Evolutionary conservation across 92 coral and sea anemone species (phyloP).

Genomic region (Muricea muricata): DNA sequence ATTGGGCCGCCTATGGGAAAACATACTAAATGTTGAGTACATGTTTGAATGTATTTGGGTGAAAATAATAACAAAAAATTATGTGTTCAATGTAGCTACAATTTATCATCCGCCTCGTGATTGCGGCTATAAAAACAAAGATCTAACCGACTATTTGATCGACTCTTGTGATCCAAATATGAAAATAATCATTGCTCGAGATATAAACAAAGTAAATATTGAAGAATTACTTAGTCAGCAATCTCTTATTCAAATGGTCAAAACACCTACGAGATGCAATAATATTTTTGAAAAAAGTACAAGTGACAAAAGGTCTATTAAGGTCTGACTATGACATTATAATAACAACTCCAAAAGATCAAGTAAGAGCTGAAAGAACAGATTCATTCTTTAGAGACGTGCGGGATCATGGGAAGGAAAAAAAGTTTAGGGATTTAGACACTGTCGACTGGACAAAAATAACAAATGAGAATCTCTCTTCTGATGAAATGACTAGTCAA

Average conservation of each 20-base stretch:
- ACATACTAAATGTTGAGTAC: too few relatives aligned
- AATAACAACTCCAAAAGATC: background rate
- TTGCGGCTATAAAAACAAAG: too few relatives aligned
- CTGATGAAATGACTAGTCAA: constrained; percentile 17
- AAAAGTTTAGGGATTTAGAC: background rate
- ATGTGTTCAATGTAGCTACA: too few relatives aligned
- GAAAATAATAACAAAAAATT: too few relatives aligned
- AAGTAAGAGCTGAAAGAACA: background rate
- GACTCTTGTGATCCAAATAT: too few relatives aligned
- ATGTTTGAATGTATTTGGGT: too few relatives aligned
- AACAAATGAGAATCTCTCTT: background rate
- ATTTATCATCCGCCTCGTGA: too few relatives aligned
- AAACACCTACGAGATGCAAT: background rate
- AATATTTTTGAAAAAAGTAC: background rate
- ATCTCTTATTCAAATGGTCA: too few relatives aligned
- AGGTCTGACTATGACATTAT: background rate
- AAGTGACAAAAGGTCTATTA: background rate
- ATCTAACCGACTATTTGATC: too few relatives aligned
- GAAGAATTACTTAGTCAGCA: background rate
- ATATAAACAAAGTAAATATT: background rate
- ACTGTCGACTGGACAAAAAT: constrained; percentile 39
- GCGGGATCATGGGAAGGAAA: background rate
- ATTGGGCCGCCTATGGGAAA: too few relatives aligned
- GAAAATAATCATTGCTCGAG: background rate
- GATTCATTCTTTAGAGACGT: background rate